phyloP scores from a whole-genome alignment of 2,797 vertebrate species.

The Peromyscus melanophrys region DNA sequence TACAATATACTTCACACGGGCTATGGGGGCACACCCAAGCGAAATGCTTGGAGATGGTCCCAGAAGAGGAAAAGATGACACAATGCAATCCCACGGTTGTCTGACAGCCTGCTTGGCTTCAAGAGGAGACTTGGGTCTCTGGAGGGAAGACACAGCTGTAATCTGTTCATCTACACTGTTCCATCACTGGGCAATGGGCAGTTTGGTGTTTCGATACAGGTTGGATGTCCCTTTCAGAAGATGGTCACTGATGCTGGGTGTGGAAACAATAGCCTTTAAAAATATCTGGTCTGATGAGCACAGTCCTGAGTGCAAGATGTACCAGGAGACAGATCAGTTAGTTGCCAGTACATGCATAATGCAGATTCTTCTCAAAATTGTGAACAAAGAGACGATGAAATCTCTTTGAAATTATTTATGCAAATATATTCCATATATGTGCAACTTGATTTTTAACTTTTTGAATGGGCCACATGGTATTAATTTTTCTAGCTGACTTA shows the following conservation, averaged over 20 bases:
- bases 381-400: not conserved
- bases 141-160: not conserved
- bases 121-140: not conserved
- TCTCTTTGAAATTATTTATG: not conserved
- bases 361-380: not conserved
- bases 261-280: not conserved
- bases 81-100: too few species aligned
- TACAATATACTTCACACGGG: not conserved
- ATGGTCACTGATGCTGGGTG: not conserved
- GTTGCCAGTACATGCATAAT: not conserved
- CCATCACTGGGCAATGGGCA: not conserved
- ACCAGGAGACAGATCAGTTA: not conserved
- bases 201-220: not conserved
- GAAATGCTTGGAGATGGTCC: not conserved
- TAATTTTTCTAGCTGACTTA: slow-evolving; percentile 38
- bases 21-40: not conserved
- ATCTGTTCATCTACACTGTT: not conserved
- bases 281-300: not conserved
- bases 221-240: not conserved
- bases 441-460: not conserved
- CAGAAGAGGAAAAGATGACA: not conserved
- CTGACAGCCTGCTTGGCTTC: not conserved
- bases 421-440: not conserved
- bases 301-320: rapidly evolving
- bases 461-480: not conserved